Evolutionary conservation across 92 coral and sea anemone genomes (phyloP).

Genomic region (Blastomussa wellsi): DNA sequence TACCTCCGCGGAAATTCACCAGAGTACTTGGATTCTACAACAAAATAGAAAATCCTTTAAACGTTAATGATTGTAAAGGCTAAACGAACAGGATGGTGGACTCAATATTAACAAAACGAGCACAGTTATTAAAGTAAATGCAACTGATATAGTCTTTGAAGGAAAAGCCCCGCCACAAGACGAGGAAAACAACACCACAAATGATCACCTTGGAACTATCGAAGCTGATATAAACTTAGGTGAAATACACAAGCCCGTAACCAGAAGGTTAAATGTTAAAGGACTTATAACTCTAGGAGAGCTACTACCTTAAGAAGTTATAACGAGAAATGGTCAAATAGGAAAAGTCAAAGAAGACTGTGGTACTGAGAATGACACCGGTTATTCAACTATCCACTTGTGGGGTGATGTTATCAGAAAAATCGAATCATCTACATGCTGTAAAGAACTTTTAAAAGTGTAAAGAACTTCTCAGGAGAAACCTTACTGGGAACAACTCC

Average conservation of each 20-base stretch:
- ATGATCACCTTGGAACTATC: slow-evolving; percentile 29
- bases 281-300: slow-evolving; percentile 55
- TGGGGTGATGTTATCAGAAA: slow-evolving; percentile 43
- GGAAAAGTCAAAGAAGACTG: slow-evolving; percentile 57
- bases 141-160: slow-evolving; percentile 50
- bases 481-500: slow-evolving; percentile 50
- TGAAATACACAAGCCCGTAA: slow-evolving; percentile 42
- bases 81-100: slow-evolving; percentile 33
- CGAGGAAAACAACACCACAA: slow-evolving; percentile 26
- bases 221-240: slow-evolving; percentile 39
- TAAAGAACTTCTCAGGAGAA: slow-evolving; percentile 54
- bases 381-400: slow-evolving; percentile 47
- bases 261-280: slow-evolving; percentile 53
- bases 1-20: slow-evolving; percentile 38
- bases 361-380: slow-evolving; percentile 55
- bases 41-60: slow-evolving; percentile 47
- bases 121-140: slow-evolving; percentile 21
- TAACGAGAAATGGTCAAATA: slow-evolving; percentile 37
- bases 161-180: slow-evolving; percentile 26
- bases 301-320: slow-evolving; percentile 57
- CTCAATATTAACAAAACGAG: slow-evolving; percentile 29
- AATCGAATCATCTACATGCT: slow-evolving; percentile 28
- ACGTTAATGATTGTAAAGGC: slow-evolving; percentile 37
- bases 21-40: slow-evolving; percentile 45
- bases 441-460: no score